Evolutionary conservation across 2,113 vertebrate species (phyloP).

Genomic region (Lates calcarifer): DNA sequence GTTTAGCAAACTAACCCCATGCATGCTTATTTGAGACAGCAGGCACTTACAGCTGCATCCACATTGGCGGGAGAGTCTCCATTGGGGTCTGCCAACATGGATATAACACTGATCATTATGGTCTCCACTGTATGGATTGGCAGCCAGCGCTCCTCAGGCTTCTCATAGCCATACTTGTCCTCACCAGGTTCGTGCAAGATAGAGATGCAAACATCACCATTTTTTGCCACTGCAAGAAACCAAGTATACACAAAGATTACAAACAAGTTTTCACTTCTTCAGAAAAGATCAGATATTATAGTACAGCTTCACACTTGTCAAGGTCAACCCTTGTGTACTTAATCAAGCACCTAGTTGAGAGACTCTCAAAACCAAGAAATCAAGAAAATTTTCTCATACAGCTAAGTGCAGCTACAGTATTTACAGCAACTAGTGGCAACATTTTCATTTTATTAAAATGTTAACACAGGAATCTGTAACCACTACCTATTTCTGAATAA

Average conservation of each 20-base stretch:
- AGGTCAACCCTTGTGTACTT: neutral
- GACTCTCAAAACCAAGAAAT: neutral
- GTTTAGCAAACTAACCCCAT: neutral
- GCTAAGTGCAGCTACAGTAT: neutral
- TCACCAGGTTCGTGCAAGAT: slow-evolving; percentile 86
- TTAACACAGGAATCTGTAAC: neutral
- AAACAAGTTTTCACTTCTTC: neutral
- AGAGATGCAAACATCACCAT: slow-evolving; percentile 85
- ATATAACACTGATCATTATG: slow-evolving; percentile 87
- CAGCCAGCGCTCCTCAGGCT: slow-evolving; percentile 86
- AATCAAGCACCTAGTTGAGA: neutral
- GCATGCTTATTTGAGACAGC: too few relatives aligned
- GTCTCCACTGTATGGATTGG: slow-evolving; percentile 86
- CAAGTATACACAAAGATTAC: neutral
- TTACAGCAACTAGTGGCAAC: neutral
- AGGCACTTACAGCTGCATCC: slow-evolving; percentile 83
- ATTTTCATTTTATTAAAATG: neutral
- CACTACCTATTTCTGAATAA: neutral
- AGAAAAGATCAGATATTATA: neutral
- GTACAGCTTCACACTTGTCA: neutral
- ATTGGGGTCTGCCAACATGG: slow-evolving; percentile 87
- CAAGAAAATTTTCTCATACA: neutral
- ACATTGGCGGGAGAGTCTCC: slow-evolving; percentile 86
- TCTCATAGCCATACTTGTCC: slow-evolving; percentile 86
- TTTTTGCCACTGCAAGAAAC: slow-evolving; percentile 80